Conservation (phyloP, 2,888 invertebrate species). For the Nycteola revayana region DNA sequence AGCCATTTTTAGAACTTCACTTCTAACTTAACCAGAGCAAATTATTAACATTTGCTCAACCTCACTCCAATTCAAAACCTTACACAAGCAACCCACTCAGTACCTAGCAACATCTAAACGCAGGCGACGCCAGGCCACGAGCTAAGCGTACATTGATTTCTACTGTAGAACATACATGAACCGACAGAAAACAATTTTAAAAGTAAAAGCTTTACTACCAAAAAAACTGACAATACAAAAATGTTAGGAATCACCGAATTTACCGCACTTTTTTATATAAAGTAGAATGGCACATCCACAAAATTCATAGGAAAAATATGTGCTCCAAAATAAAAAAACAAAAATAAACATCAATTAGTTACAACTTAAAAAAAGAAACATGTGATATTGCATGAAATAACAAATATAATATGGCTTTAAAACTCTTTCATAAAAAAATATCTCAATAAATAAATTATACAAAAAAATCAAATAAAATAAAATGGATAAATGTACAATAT, state of each 20-base stretch:
- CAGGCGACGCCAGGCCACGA: conserved; percentile 45
- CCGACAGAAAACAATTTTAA: conserved; percentile 61
- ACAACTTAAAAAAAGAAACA: conserved; percentile 35
- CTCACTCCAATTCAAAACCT: conserved; percentile 11
- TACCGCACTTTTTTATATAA: conserved; percentile 41
- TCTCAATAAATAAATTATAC: conserved; percentile 76
- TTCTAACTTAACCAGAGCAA: conserved; percentile 24
- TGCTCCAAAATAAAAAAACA: conserved; percentile 35
- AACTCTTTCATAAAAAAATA: conserved; percentile 64
- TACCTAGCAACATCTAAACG: conserved; percentile 15
- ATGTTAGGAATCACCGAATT: conserved; percentile 56
- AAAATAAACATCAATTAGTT: conserved; percentile 43
- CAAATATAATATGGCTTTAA: conserved; percentile 73
- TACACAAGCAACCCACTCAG: conserved; percentile 25
- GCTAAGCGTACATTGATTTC: conserved; percentile 77
- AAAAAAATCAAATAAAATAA: conserved; percentile 46
- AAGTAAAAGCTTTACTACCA: conserved; percentile 35
- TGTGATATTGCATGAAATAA: conserved; percentile 48
- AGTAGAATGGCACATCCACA: conserved; percentile 66
- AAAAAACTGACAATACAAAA: conserved; percentile 34
- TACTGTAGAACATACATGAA: conserved; percentile 76
- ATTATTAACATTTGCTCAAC: conserved; percentile 9
- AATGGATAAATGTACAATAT: conserved; percentile 77
- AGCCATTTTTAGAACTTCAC: too few species aligned
- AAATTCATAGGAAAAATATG: conserved; percentile 43